Percentiles rank a stretch among this genome's conserved stretches.
These are phyloP conservation scores for Thermophis baileyi DNA, from an alignment of 2,113 vertebrate genomes.

Conservation along the genomic window DNA sequence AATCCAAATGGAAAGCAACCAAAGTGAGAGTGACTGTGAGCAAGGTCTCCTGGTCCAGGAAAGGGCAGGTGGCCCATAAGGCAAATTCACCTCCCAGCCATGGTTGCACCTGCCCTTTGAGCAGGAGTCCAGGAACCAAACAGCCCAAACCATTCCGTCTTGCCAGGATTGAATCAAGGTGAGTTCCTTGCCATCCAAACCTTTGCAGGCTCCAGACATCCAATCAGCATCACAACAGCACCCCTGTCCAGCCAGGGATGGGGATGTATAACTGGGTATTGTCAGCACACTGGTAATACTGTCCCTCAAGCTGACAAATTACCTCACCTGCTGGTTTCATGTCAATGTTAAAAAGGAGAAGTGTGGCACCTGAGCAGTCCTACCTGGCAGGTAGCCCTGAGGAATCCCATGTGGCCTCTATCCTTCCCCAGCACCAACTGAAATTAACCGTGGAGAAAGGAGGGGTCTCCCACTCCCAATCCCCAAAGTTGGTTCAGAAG, in stretches of 20 bases:
- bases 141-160: background rate
- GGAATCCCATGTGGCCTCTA: too few species aligned
- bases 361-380: background rate
- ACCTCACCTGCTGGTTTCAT: background rate
- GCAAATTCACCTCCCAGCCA: background rate
- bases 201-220: too few species aligned
- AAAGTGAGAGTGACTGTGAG: background rate
- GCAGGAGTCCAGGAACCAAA: background rate
- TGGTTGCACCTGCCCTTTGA: background rate
- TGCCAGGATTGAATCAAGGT: background rate
- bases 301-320: background rate
- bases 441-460: background rate
- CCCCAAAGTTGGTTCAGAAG: background rate
- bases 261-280: background rate
- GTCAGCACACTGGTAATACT: background rate
- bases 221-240: too few species aligned
- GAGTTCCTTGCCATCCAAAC: too few species aligned
- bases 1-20: background rate
- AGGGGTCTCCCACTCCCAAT: background rate
- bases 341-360: background rate
- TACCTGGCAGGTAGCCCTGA: background rate
- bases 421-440: background rate
- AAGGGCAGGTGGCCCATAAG: background rate
- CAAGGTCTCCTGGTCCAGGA: background rate
- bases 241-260: background rate